Percentiles rank a stretch among this genome's conserved stretches.
These are phyloP conservation scores for Eonycteris spelaea DNA, from an alignment of 2,113 vertebrate species.

Conservation along the genomic window DNA sequence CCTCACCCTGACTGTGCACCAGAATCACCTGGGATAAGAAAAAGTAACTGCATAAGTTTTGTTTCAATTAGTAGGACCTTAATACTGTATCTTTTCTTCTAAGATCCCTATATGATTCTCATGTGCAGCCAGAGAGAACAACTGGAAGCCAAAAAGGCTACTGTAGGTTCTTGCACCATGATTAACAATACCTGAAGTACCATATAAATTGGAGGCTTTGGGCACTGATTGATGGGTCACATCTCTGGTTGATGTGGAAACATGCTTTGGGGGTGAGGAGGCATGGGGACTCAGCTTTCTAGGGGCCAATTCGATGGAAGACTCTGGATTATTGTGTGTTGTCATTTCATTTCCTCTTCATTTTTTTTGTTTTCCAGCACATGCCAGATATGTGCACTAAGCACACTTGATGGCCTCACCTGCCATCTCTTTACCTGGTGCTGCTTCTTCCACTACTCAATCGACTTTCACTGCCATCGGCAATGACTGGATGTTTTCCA, in stretches of 20 bases:
- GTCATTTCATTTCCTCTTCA: background rate
- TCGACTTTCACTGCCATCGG: accelerated
- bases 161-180: background rate
- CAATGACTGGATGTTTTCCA: background rate
- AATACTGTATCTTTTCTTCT: background rate
- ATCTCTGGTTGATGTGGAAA: background rate
- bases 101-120: background rate
- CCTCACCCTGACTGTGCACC: background rate
- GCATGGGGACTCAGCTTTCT: background rate
- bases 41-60: background rate
- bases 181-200: background rate
- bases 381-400: background rate
- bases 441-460: background rate
- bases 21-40: background rate
- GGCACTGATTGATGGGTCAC: too few species aligned
- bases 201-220: background rate
- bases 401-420: background rate
- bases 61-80: background rate
- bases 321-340: background rate
- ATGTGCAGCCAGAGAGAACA: background rate
- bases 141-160: background rate
- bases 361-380: background rate
- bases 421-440: background rate
- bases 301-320: background rate
- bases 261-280: background rate